phyloP scores from a whole-genome alignment of 2,113 vertebrate genomes.

The Elanoides forficatus region DNA sequence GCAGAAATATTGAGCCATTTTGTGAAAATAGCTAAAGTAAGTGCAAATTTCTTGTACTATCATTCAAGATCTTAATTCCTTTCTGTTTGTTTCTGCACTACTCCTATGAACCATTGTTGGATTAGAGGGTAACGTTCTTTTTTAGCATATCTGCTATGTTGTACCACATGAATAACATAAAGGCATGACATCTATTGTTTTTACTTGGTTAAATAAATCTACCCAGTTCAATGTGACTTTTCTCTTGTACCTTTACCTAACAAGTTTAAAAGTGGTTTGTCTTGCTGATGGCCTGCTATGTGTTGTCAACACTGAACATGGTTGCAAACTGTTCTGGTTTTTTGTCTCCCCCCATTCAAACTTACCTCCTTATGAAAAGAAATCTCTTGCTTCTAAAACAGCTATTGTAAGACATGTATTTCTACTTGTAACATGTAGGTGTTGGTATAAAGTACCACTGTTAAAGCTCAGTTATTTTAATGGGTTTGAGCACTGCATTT shows the following conservation, averaged over 20 bases:
- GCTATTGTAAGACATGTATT: not conserved
- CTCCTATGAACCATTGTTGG: not conserved
- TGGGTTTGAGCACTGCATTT: not conserved
- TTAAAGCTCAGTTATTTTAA: not conserved
- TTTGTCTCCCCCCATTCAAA: not conserved
- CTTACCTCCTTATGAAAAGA: not conserved
- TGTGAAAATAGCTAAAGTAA: conserved; percentile 97
- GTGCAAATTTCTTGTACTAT: not conserved
- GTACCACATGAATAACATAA: not conserved
- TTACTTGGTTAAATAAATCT: not conserved
- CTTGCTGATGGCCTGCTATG: not conserved
- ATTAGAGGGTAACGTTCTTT: not conserved
- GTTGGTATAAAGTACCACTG: not conserved
- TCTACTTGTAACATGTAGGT: not conserved
- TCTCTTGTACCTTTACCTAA: not conserved
- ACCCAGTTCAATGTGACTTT: not conserved
- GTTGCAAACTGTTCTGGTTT: not conserved
- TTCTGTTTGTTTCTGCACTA: not conserved
- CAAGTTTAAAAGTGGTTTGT: not conserved
- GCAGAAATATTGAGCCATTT: conserved; percentile 95
- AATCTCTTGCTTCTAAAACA: not conserved
- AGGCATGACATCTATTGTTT: not conserved
- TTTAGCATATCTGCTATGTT: not conserved
- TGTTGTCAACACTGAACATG: not conserved
- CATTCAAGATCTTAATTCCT: not conserved